phyloP scores from a whole-genome alignment of 1,140 invertebrate genomes.

The Uloborus diversus region DNA sequence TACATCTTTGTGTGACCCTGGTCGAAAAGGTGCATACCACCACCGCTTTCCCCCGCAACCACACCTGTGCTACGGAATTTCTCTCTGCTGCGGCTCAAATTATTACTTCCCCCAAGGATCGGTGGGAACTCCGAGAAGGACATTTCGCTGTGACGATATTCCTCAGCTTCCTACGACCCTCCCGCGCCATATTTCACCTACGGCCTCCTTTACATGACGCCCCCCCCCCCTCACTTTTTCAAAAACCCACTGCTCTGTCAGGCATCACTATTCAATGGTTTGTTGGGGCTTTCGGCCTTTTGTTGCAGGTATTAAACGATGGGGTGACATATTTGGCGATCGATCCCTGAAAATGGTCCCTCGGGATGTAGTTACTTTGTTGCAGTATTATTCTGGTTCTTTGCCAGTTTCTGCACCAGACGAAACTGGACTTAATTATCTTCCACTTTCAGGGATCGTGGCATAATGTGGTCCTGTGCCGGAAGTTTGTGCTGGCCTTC shows the following conservation, averaged over 20 bases:
- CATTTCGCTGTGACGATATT: constrained; percentile 1
- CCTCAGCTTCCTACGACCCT: background rate
- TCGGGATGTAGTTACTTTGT: too few species aligned
- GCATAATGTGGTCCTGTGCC: background rate
- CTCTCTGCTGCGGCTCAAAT: background rate
- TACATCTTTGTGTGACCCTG: background rate
- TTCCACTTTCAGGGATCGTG: background rate
- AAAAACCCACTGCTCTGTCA: constrained; percentile 7
- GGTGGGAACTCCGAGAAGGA: background rate
- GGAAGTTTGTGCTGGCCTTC: background rate
- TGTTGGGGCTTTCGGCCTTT: constrained; percentile 7
- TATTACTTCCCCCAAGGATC: background rate
- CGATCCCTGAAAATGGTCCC: background rate
- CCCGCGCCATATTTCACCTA: constrained; percentile 24
- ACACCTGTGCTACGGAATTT: constrained; percentile 33
- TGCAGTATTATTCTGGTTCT: too few species aligned
- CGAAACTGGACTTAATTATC: too few species aligned
- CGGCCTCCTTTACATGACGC: background rate
- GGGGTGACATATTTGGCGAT: constrained; percentile 14
- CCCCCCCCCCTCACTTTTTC: background rate
- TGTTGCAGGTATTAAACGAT: constrained; percentile 3
- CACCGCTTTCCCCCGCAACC: background rate
- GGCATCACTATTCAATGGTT: background rate
- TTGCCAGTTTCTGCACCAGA: too few species aligned
- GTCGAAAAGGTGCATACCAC: background rate